Conservation (phyloP, 35 echinoderm and acorn worm genomes). For the Chiridota heheva region DNA sequence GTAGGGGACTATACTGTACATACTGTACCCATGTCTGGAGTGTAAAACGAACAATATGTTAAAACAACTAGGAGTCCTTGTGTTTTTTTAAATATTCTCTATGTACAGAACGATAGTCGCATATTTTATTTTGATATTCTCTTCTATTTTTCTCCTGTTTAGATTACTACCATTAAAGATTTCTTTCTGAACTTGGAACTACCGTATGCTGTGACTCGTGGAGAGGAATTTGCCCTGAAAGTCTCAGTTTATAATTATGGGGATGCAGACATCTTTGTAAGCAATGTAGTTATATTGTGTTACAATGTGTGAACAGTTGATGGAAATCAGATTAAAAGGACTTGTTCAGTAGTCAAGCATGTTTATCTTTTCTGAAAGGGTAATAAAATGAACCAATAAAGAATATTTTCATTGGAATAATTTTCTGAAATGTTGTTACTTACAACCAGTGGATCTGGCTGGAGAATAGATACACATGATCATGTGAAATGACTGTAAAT, state of each 20-base stretch:
- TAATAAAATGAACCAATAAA: too few relatives aligned
- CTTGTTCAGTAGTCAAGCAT: too few relatives aligned
- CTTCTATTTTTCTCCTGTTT: not conserved
- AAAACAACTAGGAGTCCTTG: not conserved
- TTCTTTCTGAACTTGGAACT: conserved; percentile 89
- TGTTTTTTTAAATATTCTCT: not conserved
- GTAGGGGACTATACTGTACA: not conserved
- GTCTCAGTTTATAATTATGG: conserved; percentile 89
- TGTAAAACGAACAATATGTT: not conserved
- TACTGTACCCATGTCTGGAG: not conserved
- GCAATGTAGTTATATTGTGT: not conserved
- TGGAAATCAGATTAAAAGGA: not conserved
- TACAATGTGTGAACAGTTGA: not conserved
- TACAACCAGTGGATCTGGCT: too few relatives aligned
- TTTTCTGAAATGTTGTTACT: too few relatives aligned
- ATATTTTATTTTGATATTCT: not conserved
- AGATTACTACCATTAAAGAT: conserved; percentile 75
- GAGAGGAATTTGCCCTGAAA: conserved; percentile 67
- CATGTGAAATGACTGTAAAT: too few relatives aligned
- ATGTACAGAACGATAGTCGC: not conserved
- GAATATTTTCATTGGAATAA: too few relatives aligned
- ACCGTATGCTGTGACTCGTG: conserved; percentile 84
- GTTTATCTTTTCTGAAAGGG: too few relatives aligned
- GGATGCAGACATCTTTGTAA: conserved; percentile 54
- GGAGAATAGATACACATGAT: too few relatives aligned